phyloP scores from a whole-genome alignment of 2,797 vertebrate genomes.

The Phaenicophaeus curvirostris region DNA sequence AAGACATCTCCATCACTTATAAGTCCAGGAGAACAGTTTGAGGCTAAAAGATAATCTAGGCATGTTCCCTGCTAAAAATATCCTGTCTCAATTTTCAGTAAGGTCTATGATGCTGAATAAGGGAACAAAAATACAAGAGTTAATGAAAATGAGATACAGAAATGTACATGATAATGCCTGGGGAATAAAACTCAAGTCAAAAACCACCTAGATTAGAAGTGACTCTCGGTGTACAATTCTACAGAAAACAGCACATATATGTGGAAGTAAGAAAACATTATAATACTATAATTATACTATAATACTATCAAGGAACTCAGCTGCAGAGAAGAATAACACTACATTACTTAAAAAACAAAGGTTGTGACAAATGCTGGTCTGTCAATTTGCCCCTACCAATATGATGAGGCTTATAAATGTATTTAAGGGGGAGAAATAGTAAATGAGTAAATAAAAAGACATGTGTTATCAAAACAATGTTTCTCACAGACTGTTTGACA shows the following conservation, averaged over 20 bases:
- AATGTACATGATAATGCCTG: neutral
- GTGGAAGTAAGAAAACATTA: neutral
- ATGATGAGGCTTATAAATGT: neutral
- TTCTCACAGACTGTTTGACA: neutral
- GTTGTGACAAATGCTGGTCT: neutral
- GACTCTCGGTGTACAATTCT: neutral
- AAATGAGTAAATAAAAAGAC: neutral
- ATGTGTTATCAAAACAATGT: neutral
- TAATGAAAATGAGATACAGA: neutral
- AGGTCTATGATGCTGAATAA: neutral
- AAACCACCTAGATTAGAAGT: neutral
- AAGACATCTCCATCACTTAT: neutral
- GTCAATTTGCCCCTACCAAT: neutral
- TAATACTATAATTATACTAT: too few relatives aligned
- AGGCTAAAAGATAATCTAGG: neutral
- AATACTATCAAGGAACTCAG: neutral
- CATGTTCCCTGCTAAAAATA: neutral
- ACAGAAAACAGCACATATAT: neutral
- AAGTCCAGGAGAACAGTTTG: neutral
- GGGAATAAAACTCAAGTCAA: neutral
- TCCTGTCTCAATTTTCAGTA: neutral
- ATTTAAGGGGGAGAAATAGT: neutral
- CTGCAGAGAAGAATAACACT: neutral
- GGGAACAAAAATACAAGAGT: neutral
- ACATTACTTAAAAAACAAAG: neutral